phyloP scores from a whole-genome alignment of 2,113 vertebrate genomes.

The Furnarius figulus region DNA sequence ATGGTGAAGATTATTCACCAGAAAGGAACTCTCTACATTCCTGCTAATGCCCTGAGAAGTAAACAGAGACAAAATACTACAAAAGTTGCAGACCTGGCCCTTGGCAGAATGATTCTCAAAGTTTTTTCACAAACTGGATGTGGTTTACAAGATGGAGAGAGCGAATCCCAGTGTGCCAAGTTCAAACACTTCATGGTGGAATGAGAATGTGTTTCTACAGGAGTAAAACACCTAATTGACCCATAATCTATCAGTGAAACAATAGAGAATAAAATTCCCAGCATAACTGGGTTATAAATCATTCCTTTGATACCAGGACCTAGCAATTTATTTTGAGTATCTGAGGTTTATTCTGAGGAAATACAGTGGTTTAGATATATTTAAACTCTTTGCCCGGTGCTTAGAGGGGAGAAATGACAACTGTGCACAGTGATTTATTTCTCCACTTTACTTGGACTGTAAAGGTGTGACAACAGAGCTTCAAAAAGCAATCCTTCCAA shows the following conservation, averaged over 20 bases:
- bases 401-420: slow-evolving; percentile 34
- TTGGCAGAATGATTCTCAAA: neutral
- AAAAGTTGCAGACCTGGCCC: neutral
- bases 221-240: slow-evolving; percentile 39
- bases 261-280: slow-evolving; percentile 49
- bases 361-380: slow-evolving; percentile 15
- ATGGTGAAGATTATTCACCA: neutral
- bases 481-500: neutral
- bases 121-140: neutral
- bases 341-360: slow-evolving; percentile 45
- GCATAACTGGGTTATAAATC: slow-evolving; percentile 70
- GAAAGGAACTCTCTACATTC: neutral
- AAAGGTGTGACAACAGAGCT: neutral
- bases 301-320: slow-evolving; percentile 36
- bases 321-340: slow-evolving; percentile 61
- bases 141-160: neutral
- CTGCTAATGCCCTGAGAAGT: neutral
- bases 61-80: neutral
- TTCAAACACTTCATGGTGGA: neutral
- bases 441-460: neutral
- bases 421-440: slow-evolving; percentile 43
- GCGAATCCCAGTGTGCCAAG: neutral
- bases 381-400: slow-evolving; percentile 30
- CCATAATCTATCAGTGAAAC: slow-evolving; percentile 54
- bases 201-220: neutral